Evolutionary conservation across 1,140 invertebrate genomes (phyloP).

Genomic region (Listronotus bonariensis): DNA sequence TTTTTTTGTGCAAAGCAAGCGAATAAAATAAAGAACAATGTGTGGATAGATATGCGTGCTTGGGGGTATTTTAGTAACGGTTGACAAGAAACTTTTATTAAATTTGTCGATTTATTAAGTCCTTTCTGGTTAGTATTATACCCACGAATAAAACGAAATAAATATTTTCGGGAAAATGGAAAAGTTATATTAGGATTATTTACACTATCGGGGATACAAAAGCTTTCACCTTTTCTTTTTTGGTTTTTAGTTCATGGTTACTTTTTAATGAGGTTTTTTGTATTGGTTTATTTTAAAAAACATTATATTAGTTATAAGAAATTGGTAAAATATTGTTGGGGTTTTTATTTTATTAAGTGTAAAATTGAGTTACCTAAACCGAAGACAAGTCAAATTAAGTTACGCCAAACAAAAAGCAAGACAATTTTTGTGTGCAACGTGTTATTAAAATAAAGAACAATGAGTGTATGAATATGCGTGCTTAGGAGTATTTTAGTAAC

Average conservation of each 20-base stretch:
- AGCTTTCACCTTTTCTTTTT: too few species aligned
- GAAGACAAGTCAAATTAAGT: too few species aligned
- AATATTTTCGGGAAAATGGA: too few species aligned
- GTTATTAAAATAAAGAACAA: not conserved
- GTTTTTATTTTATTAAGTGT: slow-evolving; percentile 32
- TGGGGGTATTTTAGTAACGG: not conserved
- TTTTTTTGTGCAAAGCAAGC: not conserved
- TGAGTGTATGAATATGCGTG: slow-evolving; percentile 4
- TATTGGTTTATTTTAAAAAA: too few species aligned
- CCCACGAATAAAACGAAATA: too few species aligned
- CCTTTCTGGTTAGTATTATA: too few species aligned
- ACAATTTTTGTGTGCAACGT: not conserved
- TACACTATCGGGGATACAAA: too few species aligned
- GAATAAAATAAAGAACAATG: not conserved
- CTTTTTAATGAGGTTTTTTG: too few species aligned
- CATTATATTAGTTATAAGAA: too few species aligned
- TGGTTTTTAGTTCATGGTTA: too few species aligned
- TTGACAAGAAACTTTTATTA: not conserved
- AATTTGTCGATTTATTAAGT: not conserved
- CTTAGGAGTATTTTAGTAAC: not conserved
- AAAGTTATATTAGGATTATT: too few species aligned
- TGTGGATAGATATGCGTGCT: slow-evolving; percentile 1
- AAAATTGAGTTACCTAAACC: too few species aligned
- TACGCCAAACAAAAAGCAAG: slow-evolving; percentile 5
- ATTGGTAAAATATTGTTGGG: slow-evolving; percentile 13